A percentile compares a stretch with the other conserved stretches of the same genome.
phyloP scores from a whole-genome alignment of 64 coral and sea anemone genomes.

The Stichodactyla mertensii region DNA sequence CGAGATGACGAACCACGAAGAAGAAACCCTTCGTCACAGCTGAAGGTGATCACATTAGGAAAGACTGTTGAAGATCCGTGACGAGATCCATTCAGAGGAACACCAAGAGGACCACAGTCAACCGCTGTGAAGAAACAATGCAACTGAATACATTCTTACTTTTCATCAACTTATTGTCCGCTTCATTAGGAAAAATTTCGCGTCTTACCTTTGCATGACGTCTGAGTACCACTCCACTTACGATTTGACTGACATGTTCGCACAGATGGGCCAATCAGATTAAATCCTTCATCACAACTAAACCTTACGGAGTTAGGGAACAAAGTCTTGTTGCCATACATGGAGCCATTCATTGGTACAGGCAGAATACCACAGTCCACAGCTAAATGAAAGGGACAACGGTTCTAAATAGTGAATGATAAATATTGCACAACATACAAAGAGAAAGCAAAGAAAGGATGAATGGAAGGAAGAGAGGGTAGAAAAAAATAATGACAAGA shows the following conservation, averaged over 20 bases:
- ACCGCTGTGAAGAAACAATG: slow-evolving; percentile 16
- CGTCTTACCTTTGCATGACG: slow-evolving; percentile 12
- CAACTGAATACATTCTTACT: no score
- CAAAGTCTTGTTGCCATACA: slow-evolving; percentile 1
- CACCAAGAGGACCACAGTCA: slow-evolving; percentile 34
- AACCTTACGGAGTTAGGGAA: slow-evolving; percentile 17
- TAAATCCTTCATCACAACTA: slow-evolving; percentile 25
- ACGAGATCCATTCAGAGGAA: slow-evolving; percentile 25
- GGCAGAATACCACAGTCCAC: neutral
- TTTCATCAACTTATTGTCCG: no score
- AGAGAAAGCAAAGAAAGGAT: neutral
- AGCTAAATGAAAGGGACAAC: neutral
- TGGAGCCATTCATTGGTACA: slow-evolving; percentile 10
- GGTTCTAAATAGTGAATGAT: neutral
- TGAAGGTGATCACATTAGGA: slow-evolving; percentile 27
- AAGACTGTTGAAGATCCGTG: slow-evolving; percentile 26
- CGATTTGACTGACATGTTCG: neutral
- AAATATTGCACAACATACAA: neutral
- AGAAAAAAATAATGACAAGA: neutral
- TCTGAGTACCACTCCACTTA: neutral
- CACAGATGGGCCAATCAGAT: neutral
- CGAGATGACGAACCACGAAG: slow-evolving; percentile 17
- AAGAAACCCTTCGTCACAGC: slow-evolving; percentile 37
- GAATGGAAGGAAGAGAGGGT: neutral
- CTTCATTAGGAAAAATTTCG: no score